Percentiles rank a stretch among this genome's conserved stretches.
These are phyloP conservation scores for Vesta saturnalis DNA, from an alignment of 2,888 invertebrate genomes.

Conservation along the genomic window DNA sequence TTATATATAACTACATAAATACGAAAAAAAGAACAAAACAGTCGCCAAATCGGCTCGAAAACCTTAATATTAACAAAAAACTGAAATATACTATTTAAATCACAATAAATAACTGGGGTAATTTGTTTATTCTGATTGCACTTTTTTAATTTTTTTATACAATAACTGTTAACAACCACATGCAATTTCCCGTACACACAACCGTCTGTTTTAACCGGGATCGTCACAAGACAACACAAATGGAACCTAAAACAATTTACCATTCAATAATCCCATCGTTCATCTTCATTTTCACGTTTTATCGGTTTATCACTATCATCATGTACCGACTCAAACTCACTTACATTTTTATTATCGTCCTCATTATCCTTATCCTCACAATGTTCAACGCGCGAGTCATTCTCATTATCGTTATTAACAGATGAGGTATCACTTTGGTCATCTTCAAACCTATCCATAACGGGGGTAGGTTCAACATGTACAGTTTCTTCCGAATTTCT, in stretches of 20 bases:
- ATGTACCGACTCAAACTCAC: constrained; percentile 49
- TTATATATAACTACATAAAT: constrained; percentile 61
- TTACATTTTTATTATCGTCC: constrained; percentile 52
- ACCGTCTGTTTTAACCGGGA: constrained; percentile 19
- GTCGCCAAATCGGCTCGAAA: constrained; percentile 39
- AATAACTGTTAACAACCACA: constrained; percentile 35
- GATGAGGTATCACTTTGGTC: constrained; percentile 65
- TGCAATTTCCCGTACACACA: constrained; percentile 14
- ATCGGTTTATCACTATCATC: constrained; percentile 64
- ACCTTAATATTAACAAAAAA: constrained; percentile 41
- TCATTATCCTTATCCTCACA: constrained; percentile 44
- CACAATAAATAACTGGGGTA: constrained; percentile 57
- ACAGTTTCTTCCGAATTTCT: constrained; percentile 74
- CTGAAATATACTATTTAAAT: constrained; percentile 46
- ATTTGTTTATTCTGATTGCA: constrained; percentile 51
- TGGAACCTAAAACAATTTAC: constrained; percentile 29
- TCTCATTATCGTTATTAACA: constrained; percentile 57
- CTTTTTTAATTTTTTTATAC: constrained; percentile 41
- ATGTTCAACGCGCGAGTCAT: constrained; percentile 47
- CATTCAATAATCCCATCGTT: constrained; percentile 70
- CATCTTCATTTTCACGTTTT: constrained; percentile 70
- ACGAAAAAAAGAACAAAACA: constrained; percentile 49
- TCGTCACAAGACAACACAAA: constrained; percentile 34
- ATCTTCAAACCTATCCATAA: constrained; percentile 70
- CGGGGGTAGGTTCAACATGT: constrained; percentile 80